These are phyloP conservation scores for Eurois occulta DNA, from an alignment of 2,888 invertebrate species.

Conservation along the genomic window DNA sequence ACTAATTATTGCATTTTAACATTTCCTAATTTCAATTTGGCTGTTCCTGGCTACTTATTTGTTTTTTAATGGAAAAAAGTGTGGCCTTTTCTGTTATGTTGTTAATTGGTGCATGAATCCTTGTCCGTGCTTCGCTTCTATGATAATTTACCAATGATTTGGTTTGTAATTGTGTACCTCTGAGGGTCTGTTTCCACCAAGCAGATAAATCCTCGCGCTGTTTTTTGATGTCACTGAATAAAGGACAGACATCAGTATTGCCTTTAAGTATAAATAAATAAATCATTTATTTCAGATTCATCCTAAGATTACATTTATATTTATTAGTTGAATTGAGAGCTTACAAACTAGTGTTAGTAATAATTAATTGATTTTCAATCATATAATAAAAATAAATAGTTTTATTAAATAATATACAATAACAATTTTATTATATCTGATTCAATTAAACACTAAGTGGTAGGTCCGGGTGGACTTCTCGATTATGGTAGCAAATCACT, in stretches of 20 bases:
- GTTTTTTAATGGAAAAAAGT: not conserved
- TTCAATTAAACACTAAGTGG: no score
- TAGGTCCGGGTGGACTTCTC: no score
- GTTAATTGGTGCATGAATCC: conserved; percentile 32
- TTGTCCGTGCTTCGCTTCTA: conserved; percentile 47
- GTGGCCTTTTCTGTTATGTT: conserved; percentile 21
- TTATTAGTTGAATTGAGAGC: no score
- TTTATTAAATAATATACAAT: no score
- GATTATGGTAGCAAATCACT: no score
- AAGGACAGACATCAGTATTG: not conserved
- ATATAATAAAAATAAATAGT: no score
- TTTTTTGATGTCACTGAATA: not conserved
- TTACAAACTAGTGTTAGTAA: no score
- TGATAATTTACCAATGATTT: conserved; percentile 15
- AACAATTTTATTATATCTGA: no score
- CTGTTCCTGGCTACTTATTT: not conserved
- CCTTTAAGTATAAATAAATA: not conserved
- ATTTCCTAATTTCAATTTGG: not conserved
- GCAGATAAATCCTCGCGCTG: not conserved
- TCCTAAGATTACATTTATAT: no score
- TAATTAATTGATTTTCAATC: no score
- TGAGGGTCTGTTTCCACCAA: not conserved
- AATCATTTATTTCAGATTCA: no score
- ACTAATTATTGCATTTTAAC: conserved; percentile 30
- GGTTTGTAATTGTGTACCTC: conserved; percentile 20